Base-by-base conservation (phyloP, 1,140 invertebrate genomes). In the Tetragonula clypearis region DNA sequence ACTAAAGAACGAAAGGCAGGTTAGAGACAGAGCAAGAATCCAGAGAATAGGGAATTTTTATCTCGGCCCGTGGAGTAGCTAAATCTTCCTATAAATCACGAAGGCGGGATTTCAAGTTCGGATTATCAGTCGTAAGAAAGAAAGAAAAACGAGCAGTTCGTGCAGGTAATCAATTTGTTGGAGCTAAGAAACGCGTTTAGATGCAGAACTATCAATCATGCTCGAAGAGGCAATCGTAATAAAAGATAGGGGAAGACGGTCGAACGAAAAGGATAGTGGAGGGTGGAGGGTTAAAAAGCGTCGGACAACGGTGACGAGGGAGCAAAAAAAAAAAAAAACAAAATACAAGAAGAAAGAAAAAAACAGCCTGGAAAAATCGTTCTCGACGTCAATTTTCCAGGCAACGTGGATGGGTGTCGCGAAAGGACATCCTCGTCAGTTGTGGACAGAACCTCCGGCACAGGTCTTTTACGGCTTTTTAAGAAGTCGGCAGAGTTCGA, bases 401-500 rank as follows among this genome's bases (percentile, higher is more conserved):
- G 66, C 72, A 68, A 84, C 80, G 85, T 69, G 74, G 87, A 79
- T 79, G 75, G 66, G 66, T 77, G 75, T 72, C 86, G 56, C 41
- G 71, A 76, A 65, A 84, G 86, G 87, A 80, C 87, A 65, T 66
- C 82, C 58, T 80, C 76, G 88, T 87, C 88, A 90, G 79, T 79
- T 66, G 86, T 83, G 79, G 88, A 89, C 82, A 79, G 86, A 87
- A 85, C 89, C 88, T 81, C 78, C 78, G 58, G 65, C 66, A 80
- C 26, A 6, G 12, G 89, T 86, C 89, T 86, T 90, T 90, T 90
- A 90, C 86, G 78, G 90, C 86, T 90, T 90, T 90, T 90, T 90
- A 86, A 86, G 84, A 88, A 90, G 89, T 90, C 88, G 82, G 88
- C 84, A 86, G 90, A 90, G 89, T 90, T 90, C 88, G 89, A 90